phyloP scores from a whole-genome alignment of 92 coral and sea anemone species.

The Diadumene lineata region DNA sequence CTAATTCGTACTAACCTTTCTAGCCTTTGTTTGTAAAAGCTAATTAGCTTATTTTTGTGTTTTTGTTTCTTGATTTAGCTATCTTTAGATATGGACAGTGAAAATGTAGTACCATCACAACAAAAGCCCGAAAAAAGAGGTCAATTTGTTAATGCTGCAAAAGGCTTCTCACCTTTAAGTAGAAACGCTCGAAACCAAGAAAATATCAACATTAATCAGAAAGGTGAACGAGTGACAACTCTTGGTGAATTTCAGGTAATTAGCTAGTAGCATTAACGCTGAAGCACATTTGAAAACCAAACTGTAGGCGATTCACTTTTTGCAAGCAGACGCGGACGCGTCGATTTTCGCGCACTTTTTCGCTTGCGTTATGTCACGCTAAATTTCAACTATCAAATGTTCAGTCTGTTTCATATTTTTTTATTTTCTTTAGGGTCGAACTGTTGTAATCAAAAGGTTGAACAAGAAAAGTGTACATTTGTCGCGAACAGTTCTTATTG shows the following conservation, averaged over 20 bases:
- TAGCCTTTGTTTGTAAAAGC: background rate
- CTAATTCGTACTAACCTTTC: no score
- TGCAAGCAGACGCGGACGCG: background rate
- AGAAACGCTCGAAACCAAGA: conserved; percentile 40
- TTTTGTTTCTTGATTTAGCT: background rate
- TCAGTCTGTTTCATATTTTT: background rate
- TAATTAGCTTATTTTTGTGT: background rate
- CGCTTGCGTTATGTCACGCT: background rate
- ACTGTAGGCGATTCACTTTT: background rate
- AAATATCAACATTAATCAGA: conserved; percentile 2
- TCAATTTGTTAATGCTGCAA: conserved; percentile 11
- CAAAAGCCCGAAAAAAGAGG: no score
- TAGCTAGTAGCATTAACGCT: no score
- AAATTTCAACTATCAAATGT: background rate
- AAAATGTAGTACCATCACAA: background rate
- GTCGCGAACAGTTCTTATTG: conserved; percentile 68
- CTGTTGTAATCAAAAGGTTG: conserved; percentile 69
- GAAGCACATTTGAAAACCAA: no score
- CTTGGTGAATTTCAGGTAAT: conserved; percentile 74
- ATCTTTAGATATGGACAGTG: background rate
- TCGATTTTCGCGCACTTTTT: background rate
- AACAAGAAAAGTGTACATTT: conserved; percentile 72
- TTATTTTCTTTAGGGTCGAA: conserved; percentile 45
- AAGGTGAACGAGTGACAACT: conserved; percentile 45
- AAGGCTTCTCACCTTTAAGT: conserved; percentile 40